Conservation (phyloP, 2,797 vertebrate genomes). For the Rhabdomys pumilio region DNA sequence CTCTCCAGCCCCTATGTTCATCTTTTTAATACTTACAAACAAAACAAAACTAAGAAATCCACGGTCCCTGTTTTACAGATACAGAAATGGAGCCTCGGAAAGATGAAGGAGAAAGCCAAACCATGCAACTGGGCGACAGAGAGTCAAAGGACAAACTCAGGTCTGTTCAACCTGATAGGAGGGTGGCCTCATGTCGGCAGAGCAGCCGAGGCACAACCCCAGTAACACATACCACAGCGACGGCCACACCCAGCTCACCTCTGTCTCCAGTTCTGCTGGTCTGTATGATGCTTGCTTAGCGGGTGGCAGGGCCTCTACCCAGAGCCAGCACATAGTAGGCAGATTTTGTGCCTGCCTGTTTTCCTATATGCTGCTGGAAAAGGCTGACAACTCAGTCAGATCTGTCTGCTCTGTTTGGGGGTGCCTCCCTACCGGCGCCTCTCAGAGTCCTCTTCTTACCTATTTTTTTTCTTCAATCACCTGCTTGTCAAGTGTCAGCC, state of each 20-base stretch:
- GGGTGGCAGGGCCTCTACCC: not conserved
- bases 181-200: not conserved
- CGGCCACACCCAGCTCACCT: not conserved
- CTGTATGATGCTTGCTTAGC: not conserved
- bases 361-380: not conserved
- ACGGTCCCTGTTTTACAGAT: not conserved
- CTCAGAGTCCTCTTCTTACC: not conserved
- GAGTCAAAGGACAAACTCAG: slow-evolving; percentile 13
- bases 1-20: not conserved
- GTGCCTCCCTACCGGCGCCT: slow-evolving; percentile 44
- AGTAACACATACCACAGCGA: not conserved
- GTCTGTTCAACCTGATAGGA: not conserved
- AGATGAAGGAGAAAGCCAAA: not conserved
- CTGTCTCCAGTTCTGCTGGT: not conserved
- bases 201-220: not conserved
- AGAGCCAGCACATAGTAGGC: not conserved
- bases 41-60: not conserved
- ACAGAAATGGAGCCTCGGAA: not conserved
- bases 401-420: not conserved
- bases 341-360: not conserved
- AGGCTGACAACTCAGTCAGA: not conserved
- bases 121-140: not conserved
- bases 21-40: not conserved
- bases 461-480: slow-evolving; percentile 56
- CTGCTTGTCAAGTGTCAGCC: slow-evolving; percentile 32